phyloP scores from a whole-genome alignment of 1,140 invertebrate species.

The Hylyphantes graminicola region DNA sequence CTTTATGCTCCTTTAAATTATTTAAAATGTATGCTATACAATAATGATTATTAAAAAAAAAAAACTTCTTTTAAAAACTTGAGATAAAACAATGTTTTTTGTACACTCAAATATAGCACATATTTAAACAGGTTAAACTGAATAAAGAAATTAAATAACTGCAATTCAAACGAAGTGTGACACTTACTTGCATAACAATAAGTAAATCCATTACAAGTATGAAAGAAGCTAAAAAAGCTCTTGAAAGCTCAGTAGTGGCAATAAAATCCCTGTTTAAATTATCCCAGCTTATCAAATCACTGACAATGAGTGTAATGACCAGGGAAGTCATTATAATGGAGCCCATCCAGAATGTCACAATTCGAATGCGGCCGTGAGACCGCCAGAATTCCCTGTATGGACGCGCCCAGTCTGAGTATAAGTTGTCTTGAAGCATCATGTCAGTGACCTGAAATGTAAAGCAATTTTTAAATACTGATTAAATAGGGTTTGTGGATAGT shows the following conservation, averaged over 20 bases:
- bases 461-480: not conserved
- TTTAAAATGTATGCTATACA: no score
- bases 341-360: constrained; percentile 72
- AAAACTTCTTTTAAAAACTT: no score
- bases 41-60: no score
- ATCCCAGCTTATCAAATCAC: constrained; percentile 73
- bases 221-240: constrained; percentile 72
- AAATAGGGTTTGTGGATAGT: no score
- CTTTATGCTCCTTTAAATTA: no score
- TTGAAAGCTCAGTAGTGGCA: constrained; percentile 72
- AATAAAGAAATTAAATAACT: no score
- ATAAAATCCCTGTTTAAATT: constrained; percentile 71
- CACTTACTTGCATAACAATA: constrained; percentile 72
- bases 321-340: constrained; percentile 68
- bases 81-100: no score
- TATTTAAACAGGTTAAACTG: no score
- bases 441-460: constrained; percentile 70
- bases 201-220: constrained; percentile 73
- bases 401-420: constrained; percentile 71
- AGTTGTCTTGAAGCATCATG: constrained; percentile 74
- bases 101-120: no score
- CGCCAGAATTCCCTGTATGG: constrained; percentile 69
- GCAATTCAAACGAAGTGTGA: not conserved
- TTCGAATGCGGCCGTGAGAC: constrained; percentile 67
- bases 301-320: constrained; percentile 72